Evolutionary conservation across 2,113 vertebrate species (phyloP), one percentile per base, ranked within the genome.

Genomic region (Alaudala cheleensis): DNA sequence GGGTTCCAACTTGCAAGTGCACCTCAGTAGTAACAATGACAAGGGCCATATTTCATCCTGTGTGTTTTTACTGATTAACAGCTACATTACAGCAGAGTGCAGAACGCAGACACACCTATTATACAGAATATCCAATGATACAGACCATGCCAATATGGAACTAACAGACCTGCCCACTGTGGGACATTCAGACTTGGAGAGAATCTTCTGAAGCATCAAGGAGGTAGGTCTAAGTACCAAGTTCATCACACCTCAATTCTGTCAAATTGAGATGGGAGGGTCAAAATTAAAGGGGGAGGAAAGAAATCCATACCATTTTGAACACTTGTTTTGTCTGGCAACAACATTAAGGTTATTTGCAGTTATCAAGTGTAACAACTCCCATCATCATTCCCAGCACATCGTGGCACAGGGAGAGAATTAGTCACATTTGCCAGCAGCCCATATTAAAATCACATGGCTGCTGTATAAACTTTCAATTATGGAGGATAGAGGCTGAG

Each of bases 391-490:
- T 83, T 82, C 92, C 54, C 49, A 60, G n/a, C 6, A 17, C 12
- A 28, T 24, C 6, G 1, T 4, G 3, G 31, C 25, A 64, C 3
- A 37, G 53, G 25, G 34, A 82, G 24, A 67, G 61, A 92, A 91
- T 77, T 57, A 39, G 22, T 40, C 82, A 44, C 88, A 58, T 70
- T 77, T 5, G 0, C 50, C 74, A 88, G 4, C 10, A 10, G 54
- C 42, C 66, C 62, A 15, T 73, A 56, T 9, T 67, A n/a, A 89
- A 87, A 71, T 90, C 92, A 83, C 66, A n/a, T 51, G 83, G 56
- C 45, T 89, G 70, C 66, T 65, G 53, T 24, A 76, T 61, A 94
- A 95, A 81, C 94, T 93, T 95, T 85, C 89, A 97, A 56, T 95
- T 95, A 95, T 4, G 50, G 88, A 88, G 71, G 74, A 77, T n/a